Percentiles rank a stretch among this genome's conserved stretches.
phyloP scores from a whole-genome alignment of 2,888 invertebrate species.

The Callosobruchus maculatus region DNA sequence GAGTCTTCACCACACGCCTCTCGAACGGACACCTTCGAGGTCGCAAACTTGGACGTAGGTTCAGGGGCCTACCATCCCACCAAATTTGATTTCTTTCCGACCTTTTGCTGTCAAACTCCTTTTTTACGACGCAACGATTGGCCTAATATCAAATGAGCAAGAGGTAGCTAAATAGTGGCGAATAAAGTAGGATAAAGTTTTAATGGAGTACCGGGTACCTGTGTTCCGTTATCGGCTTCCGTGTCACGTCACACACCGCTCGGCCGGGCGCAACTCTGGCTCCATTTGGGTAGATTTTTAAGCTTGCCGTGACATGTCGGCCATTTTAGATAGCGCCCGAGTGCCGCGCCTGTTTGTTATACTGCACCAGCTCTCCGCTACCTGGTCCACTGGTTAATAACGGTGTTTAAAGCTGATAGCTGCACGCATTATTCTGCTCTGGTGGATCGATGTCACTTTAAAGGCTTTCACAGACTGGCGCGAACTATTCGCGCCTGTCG shows the following conservation, averaged over 20 bases:
- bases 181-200: background rate
- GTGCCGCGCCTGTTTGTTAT: background rate
- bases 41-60: too few species aligned
- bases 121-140: too few species aligned
- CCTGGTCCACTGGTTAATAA: background rate
- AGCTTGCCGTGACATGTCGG: background rate
- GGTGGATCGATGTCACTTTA: background rate
- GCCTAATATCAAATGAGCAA: too few species aligned
- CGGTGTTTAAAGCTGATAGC: background rate
- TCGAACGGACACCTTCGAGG: too few species aligned
- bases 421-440: background rate
- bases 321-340: background rate
- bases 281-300: background rate
- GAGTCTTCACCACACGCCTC: too few species aligned
- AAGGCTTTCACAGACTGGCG: too few species aligned
- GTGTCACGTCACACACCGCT: background rate
- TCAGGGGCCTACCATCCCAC: too few species aligned
- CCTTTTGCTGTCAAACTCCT: too few species aligned
- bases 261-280: background rate
- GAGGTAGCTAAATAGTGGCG: too few species aligned
- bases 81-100: too few species aligned
- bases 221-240: background rate
- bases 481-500: too few species aligned
- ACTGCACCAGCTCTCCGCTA: background rate
- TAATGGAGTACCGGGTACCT: background rate